Conservation (phyloP, 2,113 vertebrate species). For the Xenopus tropicalis region UCB_Xtro_10.0 CM004444.2:54487001-54487500, state of each 20-base stretch:
- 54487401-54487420: slow-evolving; percentile 98
- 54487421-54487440: slow-evolving; percentile 96
- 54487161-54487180: slow-evolving; percentile 97
- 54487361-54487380: slow-evolving; percentile 91
- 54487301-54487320: slow-evolving; percentile 91
- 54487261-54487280: slow-evolving; percentile 96
- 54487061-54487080: slow-evolving; percentile 95
- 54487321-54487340: slow-evolving; percentile 88
- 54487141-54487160: slow-evolving; percentile 97
- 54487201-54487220: slow-evolving; percentile 93
- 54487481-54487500: slow-evolving; percentile 70
- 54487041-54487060: slow-evolving; percentile 97
- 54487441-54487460: slow-evolving; percentile 90
- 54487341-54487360: slow-evolving; percentile 77
- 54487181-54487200: slow-evolving; percentile 96
- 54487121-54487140: slow-evolving; percentile 93
- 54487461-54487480: slow-evolving; percentile 80
- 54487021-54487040: slow-evolving; percentile 99
- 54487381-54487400: slow-evolving; percentile 96
- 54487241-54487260: slow-evolving; percentile 95
- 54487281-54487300: slow-evolving; percentile 97
- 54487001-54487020: slow-evolving; percentile 98
- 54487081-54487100: slow-evolving; percentile 90
- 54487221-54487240: slow-evolving; percentile 97
- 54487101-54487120: slow-evolving; percentile 98